Percentiles rank a stretch among this genome's conserved stretches.
Evolutionary conservation across 2,113 vertebrate genomes (phyloP).

Genomic region (Colaptes auratus): DNA sequence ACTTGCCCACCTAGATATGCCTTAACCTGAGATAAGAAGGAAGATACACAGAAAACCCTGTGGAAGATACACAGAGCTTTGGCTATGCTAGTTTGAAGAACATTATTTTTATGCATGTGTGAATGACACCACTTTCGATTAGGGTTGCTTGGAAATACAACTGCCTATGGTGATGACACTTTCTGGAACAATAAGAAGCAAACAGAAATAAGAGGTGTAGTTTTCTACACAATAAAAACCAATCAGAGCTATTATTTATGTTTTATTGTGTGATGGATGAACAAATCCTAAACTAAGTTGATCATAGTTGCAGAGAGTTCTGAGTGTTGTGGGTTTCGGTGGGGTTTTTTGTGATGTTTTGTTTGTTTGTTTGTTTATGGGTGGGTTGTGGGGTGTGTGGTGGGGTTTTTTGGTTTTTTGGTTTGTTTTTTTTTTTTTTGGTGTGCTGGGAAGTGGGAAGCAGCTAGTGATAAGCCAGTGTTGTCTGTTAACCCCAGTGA

Average conservation of each 20-base stretch:
- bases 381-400: too few relatives aligned
- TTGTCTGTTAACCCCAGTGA: accelerated
- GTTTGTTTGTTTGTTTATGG: too few relatives aligned
- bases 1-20: background rate
- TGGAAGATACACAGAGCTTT: background rate
- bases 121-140: background rate
- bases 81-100: background rate
- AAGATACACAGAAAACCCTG: background rate
- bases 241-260: background rate
- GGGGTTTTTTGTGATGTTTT: too few relatives aligned
- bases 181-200: background rate
- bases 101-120: background rate
- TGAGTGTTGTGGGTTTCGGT: background rate
- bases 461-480: background rate
- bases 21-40: background rate
- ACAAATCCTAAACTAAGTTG: background rate
- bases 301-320: background rate
- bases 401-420: too few relatives aligned
- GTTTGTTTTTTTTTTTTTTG: background rate
- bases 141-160: background rate
- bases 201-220: background rate
- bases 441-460: background rate
- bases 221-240: background rate
- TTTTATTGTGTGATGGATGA: background rate
- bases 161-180: background rate